phyloP scores from a whole-genome alignment of 2,888 invertebrate genomes.

The Dascillus cervinus region DNA sequence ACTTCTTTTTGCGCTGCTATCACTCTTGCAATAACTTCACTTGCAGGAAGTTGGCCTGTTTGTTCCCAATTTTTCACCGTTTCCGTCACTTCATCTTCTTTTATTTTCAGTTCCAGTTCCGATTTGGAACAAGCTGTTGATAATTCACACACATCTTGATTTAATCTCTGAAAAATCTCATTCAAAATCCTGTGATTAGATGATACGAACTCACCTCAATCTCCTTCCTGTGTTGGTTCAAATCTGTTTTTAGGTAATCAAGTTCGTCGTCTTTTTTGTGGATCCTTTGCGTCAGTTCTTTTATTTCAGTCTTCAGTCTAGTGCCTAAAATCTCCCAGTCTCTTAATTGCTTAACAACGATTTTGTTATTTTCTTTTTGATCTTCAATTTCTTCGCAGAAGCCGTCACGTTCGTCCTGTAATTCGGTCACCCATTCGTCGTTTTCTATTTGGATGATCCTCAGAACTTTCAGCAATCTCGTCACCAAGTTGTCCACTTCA shows the following conservation, averaged over 20 bases:
- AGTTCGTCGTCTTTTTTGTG: constrained; percentile 47
- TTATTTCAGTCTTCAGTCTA: constrained; percentile 47
- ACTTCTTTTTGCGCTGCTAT: constrained; percentile 39
- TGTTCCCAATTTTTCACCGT: constrained; percentile 40
- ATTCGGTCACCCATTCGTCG: constrained; percentile 56
- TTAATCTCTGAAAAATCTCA: constrained; percentile 43
- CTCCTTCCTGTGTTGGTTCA: constrained; percentile 49
- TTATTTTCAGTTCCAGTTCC: constrained; percentile 34
- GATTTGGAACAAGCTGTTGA: constrained; percentile 47
- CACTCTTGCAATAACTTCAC: constrained; percentile 37
- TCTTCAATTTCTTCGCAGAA: constrained; percentile 36
- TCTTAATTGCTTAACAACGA: constrained; percentile 43
- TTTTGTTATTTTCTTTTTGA: constrained; percentile 38
- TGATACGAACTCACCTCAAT: constrained; percentile 42
- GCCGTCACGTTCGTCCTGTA: constrained; percentile 55
- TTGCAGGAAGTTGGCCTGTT: constrained; percentile 36
- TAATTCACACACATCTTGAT: constrained; percentile 51
- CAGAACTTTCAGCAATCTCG: constrained; percentile 63
- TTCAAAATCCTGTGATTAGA: constrained; percentile 7
- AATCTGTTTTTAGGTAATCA: constrained; percentile 45
- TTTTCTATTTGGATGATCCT: constrained; percentile 67
- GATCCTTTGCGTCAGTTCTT: constrained; percentile 48
- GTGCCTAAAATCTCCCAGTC: constrained; percentile 50
- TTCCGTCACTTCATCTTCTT: constrained; percentile 38
- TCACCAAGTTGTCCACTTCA: constrained; percentile 66